Evolutionary conservation across 2,113 vertebrate species (phyloP), one percentile per base, ranked within the genome.

Genomic region (Laticauda colubrina): DNA sequence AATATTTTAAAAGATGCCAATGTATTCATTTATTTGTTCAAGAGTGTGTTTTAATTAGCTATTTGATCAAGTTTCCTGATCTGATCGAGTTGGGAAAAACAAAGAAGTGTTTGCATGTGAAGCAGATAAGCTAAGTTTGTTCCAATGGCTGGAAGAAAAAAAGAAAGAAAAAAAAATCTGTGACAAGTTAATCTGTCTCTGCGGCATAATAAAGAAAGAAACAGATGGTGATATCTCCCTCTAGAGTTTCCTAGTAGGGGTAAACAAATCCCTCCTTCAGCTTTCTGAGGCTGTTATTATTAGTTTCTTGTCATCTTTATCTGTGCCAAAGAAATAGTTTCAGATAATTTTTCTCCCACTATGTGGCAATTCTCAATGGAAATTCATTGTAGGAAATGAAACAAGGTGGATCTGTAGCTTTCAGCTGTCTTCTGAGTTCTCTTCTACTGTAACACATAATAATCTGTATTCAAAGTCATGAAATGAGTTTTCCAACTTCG

Each of bases 151-250:
- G 88, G n/a, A 90, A 90, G 69, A 86, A 64, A 81, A 43, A 89
- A 89, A 92, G n/a, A 56, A 92, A 85, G 26, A n/a, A 92, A 21
- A 20, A 45, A 45, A 90, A 87, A 15, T 56, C 7, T 86, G 81
- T 93, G 89, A 90, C 89, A 90, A 90, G 45, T 87, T 93, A 93
- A 90, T 93, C 89, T 87, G 81, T 90, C 92, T 89, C 92, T 64
- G 56, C 0, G 23, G 75, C 55, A 39, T 90, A 64, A 85, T 85
- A 89, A 92, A 92, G 24, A 85, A 93, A 90, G 88, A 24, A 93
- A 51, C 92, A 93, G 92, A 89, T 90, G 92, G 55, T 43, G 88
- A 64, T 90, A 93, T 87, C 92, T 90, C 89, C 89, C 81, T 57
- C 75, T 90, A 87, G 92, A 90, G 81, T 87, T 90, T 61, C 91